A percentile compares a stretch with the other conserved stretches of the same genome.
phyloP scores from a whole-genome alignment of 1,140 invertebrate species.

The Saccostrea cuccullata region DNA sequence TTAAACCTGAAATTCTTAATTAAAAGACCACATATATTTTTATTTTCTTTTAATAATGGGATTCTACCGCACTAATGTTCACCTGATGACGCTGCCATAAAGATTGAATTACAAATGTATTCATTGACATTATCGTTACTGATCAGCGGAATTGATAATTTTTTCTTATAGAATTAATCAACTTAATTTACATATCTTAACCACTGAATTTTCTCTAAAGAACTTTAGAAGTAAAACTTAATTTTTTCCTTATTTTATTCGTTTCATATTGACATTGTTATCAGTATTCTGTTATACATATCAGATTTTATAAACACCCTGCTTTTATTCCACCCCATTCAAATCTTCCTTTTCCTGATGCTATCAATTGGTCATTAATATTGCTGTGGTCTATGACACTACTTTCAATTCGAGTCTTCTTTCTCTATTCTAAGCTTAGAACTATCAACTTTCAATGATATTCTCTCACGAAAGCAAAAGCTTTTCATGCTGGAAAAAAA shows the following conservation, averaged over 20 bases:
- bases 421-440: slow-evolving; percentile 26
- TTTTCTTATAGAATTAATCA: slow-evolving; percentile 5
- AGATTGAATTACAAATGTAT: slow-evolving; percentile 39
- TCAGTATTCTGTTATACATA: slow-evolving; percentile 9
- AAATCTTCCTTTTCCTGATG: slow-evolving; percentile 21
- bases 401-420: slow-evolving; percentile 4
- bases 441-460: slow-evolving; percentile 25
- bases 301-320: slow-evolving; percentile 30
- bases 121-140: slow-evolving; percentile 30
- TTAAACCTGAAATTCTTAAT: not conserved
- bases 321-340: slow-evolving; percentile 26
- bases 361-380: slow-evolving; percentile 34
- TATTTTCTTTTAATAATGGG: not conserved
- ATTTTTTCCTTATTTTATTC: not conserved
- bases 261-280: slow-evolving; percentile 17
- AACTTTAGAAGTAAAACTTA: not conserved
- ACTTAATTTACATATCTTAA: slow-evolving; percentile 8
- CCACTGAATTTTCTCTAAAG: not conserved
- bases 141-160: slow-evolving; percentile 18
- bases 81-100: slow-evolving; percentile 5
- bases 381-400: slow-evolving; percentile 28
- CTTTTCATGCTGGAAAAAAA: slow-evolving; percentile 10
- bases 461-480: slow-evolving; percentile 14
- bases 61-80: not conserved
- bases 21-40: slow-evolving; percentile 21